Conservation (phyloP, 23 tunicate species). For the Aplidium turbinatum region DNA sequence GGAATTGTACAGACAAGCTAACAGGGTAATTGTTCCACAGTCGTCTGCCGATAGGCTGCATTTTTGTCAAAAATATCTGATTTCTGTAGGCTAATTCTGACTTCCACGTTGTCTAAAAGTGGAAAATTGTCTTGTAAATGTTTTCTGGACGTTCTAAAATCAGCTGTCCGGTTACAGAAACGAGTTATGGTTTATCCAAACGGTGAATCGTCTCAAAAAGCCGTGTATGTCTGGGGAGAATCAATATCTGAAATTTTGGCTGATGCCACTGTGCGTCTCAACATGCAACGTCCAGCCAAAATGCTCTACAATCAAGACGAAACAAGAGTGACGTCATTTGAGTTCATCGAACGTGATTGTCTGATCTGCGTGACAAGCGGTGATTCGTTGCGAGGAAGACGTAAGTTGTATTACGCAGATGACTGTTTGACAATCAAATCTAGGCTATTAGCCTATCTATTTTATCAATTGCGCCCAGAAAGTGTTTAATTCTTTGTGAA, state of each 20-base stretch:
- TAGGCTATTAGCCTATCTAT: too few species aligned
- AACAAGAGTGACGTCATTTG: conserved; percentile 47
- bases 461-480: too few species aligned
- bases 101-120: too few species aligned
- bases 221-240: conserved; percentile 78
- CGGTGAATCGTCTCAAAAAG: conserved; percentile 42
- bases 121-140: too few species aligned
- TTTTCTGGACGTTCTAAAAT: too few species aligned
- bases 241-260: conserved; percentile 38
- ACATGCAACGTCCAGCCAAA: conserved; percentile 30
- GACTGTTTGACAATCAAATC: too few species aligned
- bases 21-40: too few species aligned
- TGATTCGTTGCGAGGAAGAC: conserved; percentile 54
- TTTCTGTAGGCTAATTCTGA: too few species aligned
- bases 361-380: conserved; percentile 57
- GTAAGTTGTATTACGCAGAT: too few species aligned
- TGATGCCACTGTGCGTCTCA: conserved; percentile 65
- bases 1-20: conserved; percentile 29
- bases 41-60: too few species aligned
- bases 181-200: conserved; percentile 63
- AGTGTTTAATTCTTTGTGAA: too few species aligned
- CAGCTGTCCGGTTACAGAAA: conserved; percentile 52
- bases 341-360: conserved; percentile 64
- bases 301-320: conserved; percentile 59
- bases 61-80: too few species aligned